Base-by-base conservation (phyloP, 2,888 invertebrate species). In the Synanthedon vespiformis region DNA sequence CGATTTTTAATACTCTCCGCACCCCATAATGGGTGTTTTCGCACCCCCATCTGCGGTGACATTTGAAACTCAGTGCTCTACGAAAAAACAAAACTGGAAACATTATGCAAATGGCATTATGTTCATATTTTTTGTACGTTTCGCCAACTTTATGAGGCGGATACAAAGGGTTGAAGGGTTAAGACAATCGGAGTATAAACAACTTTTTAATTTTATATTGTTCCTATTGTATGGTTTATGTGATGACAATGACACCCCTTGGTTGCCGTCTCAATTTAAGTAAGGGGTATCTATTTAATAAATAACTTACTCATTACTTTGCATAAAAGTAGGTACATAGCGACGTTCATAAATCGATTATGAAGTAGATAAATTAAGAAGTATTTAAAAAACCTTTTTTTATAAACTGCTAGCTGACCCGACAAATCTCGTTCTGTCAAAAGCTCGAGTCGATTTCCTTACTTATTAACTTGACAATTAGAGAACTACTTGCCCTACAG, bases 101-200 rank as follows among this genome's bases (percentile, higher is more conserved):
- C 80, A 82, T 83, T 86, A 87, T 87, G 87, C 87, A 87, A 87
- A 87, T 87, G 86, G 74, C 84, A 82, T 83, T 82, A 84, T 84
- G 82, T 77, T 76, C 77, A 72, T 79, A 83, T 87, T 86, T 34
- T 87, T 86, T 85, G 83, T 81, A 75, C 78, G 75, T 78, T 83
- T 80, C 77, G 74, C 73, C 72, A 73, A 81, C 67, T 86, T 87
- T 87, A 87, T 87, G 86, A 84, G 70, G 74, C 85, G 81, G 72
- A 74, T 69, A 77, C 79, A 73, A 83, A 80, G 85, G 83, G 81
- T 80, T 82, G 77, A 74, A 70, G 77, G 80, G 82, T 79, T 82
- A 83, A 84, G 82, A 83, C 77, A 80, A 76, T 77, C 64, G 67
- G 61, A 66, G 66, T 59, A 65, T 68, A 76, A 73, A 76, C 75